Percentiles rank a stretch among this genome's conserved stretches.
phyloP scores from a whole-genome alignment of 2,113 vertebrate species.

The Callipepla squamata region DNA sequence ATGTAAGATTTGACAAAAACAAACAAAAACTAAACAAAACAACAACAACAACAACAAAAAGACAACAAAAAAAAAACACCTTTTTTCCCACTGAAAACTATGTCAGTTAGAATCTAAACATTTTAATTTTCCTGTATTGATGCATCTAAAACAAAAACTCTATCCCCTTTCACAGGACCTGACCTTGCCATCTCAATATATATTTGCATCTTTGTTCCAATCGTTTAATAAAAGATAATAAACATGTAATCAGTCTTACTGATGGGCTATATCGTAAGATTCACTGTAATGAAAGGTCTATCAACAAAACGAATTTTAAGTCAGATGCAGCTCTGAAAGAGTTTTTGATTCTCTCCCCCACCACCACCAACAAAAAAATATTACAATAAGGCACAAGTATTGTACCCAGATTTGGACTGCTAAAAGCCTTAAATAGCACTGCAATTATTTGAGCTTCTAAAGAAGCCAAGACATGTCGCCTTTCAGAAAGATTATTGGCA shows the following conservation, averaged over 20 bases:
- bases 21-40: too few relatives aligned
- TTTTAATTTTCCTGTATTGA: background rate
- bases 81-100: background rate
- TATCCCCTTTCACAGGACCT: background rate
- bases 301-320: background rate
- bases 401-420: background rate
- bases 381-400: background rate
- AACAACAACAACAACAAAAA: too few relatives aligned
- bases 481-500: background rate
- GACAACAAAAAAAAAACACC: too few relatives aligned
- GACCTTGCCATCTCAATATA: background rate
- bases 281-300: background rate
- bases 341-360: background rate
- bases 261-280: background rate
- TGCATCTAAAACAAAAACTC: background rate
- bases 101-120: background rate
- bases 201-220: background rate
- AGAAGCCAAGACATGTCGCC: background rate
- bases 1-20: background rate
- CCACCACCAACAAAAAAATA: background rate
- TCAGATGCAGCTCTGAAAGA: background rate
- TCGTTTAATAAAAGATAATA: background rate
- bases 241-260: background rate
- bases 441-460: background rate
- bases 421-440: slow-evolving; percentile 2